These are phyloP conservation scores for Patella vulgata DNA, from an alignment of 1,140 invertebrate genomes.

Conservation along the genomic window DNA sequence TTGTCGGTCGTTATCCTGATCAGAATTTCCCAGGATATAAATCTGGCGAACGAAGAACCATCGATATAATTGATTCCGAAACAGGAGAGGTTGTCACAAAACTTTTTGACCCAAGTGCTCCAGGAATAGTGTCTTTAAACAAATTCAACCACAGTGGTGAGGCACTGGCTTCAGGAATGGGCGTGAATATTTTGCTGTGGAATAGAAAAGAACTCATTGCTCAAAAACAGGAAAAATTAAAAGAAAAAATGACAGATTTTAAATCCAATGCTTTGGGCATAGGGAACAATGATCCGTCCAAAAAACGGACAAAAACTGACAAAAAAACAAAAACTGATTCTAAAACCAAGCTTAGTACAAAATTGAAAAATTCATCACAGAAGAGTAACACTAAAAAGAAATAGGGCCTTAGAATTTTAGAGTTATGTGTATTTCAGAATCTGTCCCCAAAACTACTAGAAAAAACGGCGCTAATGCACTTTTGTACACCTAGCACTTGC, in stretches of 20 bases:
- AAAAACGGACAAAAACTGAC: slow-evolving; percentile 8
- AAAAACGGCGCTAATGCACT: too few relatives aligned
- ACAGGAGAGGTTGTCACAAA: slow-evolving; percentile 51
- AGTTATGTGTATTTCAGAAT: too few relatives aligned
- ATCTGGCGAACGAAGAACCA: slow-evolving; percentile 45
- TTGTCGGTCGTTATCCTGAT: slow-evolving; percentile 65
- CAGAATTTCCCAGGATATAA: slow-evolving; percentile 27
- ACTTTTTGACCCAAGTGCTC: slow-evolving; percentile 37
- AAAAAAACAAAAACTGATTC: not conserved
- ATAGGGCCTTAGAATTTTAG: too few relatives aligned
- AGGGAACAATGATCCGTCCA: not conserved
- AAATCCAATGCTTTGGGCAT: not conserved
- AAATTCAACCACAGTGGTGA: slow-evolving; percentile 54
- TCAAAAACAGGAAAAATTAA: slow-evolving; percentile 23
- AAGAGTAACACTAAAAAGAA: too few relatives aligned
- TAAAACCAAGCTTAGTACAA: slow-evolving; percentile 7
- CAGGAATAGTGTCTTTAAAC: slow-evolving; percentile 58
- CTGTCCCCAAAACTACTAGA: too few relatives aligned
- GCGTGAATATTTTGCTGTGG: slow-evolving; percentile 35
- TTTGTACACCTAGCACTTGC: too few relatives aligned
- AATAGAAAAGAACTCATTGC: slow-evolving; percentile 26
- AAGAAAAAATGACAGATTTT: not conserved
- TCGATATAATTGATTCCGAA: slow-evolving; percentile 61
- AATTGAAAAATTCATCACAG: slow-evolving; percentile 7
- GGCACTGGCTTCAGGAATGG: slow-evolving; percentile 51